Evolutionary conservation across 1,140 invertebrate species (phyloP).

Genomic region (Neoseiulus cucumeris): DNA sequence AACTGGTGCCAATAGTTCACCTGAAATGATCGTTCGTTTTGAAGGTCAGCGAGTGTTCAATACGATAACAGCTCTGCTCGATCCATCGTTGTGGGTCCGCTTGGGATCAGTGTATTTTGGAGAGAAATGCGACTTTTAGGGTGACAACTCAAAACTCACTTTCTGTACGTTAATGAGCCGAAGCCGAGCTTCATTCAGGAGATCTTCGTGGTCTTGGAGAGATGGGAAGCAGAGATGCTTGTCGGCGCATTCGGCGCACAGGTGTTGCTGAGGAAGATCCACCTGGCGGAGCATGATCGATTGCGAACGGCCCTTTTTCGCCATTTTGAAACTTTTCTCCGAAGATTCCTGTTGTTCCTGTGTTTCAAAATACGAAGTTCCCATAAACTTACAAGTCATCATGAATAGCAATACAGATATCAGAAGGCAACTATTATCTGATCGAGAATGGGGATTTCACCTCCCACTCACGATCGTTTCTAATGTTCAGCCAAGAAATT

Average conservation of each 20-base stretch:
- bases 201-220: conserved; percentile 23
- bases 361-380: too few species aligned
- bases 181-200: conserved; percentile 25
- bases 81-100: too few species aligned
- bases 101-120: too few species aligned
- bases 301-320: conserved; percentile 1
- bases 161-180: conserved; percentile 27
- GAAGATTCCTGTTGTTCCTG: background rate
- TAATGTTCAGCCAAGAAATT: too few species aligned
- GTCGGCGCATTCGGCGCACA: background rate
- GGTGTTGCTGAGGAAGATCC: background rate
- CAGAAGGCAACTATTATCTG: too few species aligned
- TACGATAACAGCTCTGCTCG: conserved; percentile 16
- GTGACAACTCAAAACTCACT: too few species aligned
- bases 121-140: too few species aligned
- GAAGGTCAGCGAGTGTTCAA: background rate
- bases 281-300: conserved; percentile 4
- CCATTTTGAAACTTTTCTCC: conserved; percentile 10
- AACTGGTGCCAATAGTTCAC: conserved; percentile 28
- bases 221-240: background rate
- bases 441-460: too few species aligned
- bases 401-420: too few species aligned
- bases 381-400: too few species aligned
- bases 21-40: conserved; percentile 16
- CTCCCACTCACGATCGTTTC: too few species aligned